Evolutionary conservation across 2,113 vertebrate genomes (phyloP).

Genomic region (Mola mola): DNA sequence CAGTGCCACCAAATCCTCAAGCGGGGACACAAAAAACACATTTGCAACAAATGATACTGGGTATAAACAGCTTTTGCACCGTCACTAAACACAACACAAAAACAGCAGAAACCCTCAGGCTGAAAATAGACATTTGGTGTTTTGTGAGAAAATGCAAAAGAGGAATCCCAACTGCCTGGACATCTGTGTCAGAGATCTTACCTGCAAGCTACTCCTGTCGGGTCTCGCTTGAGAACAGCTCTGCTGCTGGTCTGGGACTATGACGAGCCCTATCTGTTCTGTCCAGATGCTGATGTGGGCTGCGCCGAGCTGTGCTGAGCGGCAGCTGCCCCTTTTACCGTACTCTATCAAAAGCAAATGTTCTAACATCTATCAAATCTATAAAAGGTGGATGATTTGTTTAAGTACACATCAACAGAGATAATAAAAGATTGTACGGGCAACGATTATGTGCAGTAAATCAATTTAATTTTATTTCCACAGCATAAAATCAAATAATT

Average conservation of each 20-base stretch:
- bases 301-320: background rate
- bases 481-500: background rate
- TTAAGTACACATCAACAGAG: background rate
- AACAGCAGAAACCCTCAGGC: conserved; percentile 3
- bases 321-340: conserved; percentile 5
- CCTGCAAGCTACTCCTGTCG: conserved; percentile 5
- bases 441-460: background rate
- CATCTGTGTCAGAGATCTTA: conserved; percentile 27
- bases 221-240: background rate
- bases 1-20: conserved; percentile 20
- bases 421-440: background rate
- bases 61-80: conserved; percentile 10
- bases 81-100: conserved; percentile 1
- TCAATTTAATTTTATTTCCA: background rate
- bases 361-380: background rate
- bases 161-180: conserved; percentile 1
- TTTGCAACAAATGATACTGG: conserved; percentile 15
- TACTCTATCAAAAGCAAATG: conserved; percentile 4
- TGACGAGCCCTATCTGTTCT: background rate
- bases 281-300: background rate
- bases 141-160: background rate
- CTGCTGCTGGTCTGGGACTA: conserved; percentile 23
- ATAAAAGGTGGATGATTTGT: background rate
- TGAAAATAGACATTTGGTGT: conserved; percentile 21
- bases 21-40: conserved; percentile 10